These are phyloP conservation scores for Montifringilla adamsi DNA, from an alignment of 2,113 vertebrate species.

Conservation along the genomic window DNA sequence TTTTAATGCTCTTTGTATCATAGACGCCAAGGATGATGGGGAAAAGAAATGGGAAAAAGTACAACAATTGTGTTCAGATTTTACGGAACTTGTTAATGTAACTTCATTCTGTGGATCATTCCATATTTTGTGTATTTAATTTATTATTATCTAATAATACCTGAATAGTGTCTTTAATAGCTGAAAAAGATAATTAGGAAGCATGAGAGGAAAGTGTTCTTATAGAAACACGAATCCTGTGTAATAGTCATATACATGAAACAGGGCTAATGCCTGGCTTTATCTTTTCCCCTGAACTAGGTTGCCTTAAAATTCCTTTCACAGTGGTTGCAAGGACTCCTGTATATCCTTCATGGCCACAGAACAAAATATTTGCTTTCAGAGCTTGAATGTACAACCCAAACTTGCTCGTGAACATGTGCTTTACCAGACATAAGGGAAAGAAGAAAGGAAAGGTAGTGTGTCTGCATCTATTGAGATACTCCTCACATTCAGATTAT, in stretches of 20 bases:
- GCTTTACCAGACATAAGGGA: neutral
- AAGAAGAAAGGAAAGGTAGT: neutral
- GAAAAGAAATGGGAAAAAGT: neutral
- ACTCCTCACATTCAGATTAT: neutral
- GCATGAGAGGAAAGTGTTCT: neutral
- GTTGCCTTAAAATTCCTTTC: neutral
- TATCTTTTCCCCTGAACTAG: neutral
- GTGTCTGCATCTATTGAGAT: neutral
- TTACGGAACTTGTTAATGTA: conserved; percentile 45
- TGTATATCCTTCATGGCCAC: neutral
- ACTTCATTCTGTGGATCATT: conserved; percentile 11
- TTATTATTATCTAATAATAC: neutral
- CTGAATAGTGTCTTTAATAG: neutral
- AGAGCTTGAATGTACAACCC: neutral
- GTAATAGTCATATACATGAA: neutral
- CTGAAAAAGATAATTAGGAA: neutral
- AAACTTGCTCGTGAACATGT: neutral
- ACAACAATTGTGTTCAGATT: neutral
- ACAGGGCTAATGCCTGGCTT: neutral
- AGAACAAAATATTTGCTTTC: neutral
- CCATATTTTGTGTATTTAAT: conserved; percentile 1
- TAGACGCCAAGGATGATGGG: conserved; percentile 23
- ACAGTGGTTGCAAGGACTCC: neutral
- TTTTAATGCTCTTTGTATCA: conserved; percentile 48
- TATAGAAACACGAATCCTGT: neutral